Percentiles rank a stretch among this genome's conserved stretches.
phyloP scores from a whole-genome alignment of 2,113 vertebrate genomes.

The Uria lomvia region DNA sequence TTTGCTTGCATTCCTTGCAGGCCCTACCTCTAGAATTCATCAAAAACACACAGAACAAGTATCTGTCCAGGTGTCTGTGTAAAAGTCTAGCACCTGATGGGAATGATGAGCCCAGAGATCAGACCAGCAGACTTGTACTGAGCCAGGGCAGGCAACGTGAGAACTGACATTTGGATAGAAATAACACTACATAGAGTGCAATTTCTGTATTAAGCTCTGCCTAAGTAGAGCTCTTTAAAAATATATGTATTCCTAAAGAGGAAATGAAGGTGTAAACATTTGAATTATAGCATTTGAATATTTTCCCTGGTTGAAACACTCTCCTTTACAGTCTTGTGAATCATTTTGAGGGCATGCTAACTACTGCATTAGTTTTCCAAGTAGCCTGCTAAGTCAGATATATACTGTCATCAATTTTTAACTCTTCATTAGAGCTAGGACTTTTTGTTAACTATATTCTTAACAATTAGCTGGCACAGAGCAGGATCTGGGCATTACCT shows the following conservation, averaged over 20 bases:
- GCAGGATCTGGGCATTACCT: slow-evolving; percentile 73
- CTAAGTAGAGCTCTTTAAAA: background rate
- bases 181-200: background rate
- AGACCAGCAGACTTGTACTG: background rate
- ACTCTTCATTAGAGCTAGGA: background rate
- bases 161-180: background rate
- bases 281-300: background rate
- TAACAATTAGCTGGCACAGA: background rate
- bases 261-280: background rate
- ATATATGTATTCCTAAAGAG: background rate
- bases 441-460: background rate
- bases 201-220: background rate
- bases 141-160: background rate
- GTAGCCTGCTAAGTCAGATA: background rate
- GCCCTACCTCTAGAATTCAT: background rate
- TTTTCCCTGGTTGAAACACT: background rate
- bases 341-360: background rate
- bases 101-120: background rate
- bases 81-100: background rate
- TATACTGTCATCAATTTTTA: background rate
- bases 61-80: background rate
- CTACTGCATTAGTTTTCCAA: background rate
- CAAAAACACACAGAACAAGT: background rate
- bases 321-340: background rate
- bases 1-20: background rate